phyloP scores from a whole-genome alignment of 1,140 invertebrate species.

The Ceratitis capitata region DNA sequence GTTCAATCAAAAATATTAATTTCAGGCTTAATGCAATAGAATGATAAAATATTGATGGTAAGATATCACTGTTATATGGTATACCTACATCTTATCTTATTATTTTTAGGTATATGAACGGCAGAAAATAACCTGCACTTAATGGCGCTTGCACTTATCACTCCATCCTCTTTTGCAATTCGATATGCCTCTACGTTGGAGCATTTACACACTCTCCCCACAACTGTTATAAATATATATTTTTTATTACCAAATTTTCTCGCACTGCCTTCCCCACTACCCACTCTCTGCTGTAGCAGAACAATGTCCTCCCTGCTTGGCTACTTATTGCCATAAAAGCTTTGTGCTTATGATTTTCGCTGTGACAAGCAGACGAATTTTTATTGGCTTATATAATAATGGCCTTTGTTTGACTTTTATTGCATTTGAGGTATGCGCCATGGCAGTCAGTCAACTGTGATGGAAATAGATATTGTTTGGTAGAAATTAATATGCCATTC shows the following conservation, averaged over 20 bases:
- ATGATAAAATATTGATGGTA: background rate
- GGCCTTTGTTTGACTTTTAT: constrained; percentile 16
- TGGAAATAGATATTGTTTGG: background rate
- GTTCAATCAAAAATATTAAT: background rate
- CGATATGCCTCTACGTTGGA: background rate
- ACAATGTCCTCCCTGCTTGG: background rate
- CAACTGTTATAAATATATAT: background rate
- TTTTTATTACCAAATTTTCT: background rate
- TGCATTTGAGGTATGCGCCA: background rate
- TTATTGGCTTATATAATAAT: constrained; percentile 33
- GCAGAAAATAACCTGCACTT: background rate
- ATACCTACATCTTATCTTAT: background rate
- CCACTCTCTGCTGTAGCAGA: too few species aligned
- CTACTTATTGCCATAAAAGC: background rate
- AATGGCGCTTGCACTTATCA: background rate
- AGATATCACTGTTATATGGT: background rate
- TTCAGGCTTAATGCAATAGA: background rate
- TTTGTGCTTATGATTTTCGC: background rate
- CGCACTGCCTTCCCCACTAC: background rate
- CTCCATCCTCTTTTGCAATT: background rate
- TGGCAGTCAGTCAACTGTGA: background rate
- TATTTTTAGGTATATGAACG: background rate
- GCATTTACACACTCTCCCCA: background rate
- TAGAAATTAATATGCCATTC: background rate
- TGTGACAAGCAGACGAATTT: background rate